Conservation (phyloP, 2,113 vertebrate species). For the Ameiurus melas region DNA sequence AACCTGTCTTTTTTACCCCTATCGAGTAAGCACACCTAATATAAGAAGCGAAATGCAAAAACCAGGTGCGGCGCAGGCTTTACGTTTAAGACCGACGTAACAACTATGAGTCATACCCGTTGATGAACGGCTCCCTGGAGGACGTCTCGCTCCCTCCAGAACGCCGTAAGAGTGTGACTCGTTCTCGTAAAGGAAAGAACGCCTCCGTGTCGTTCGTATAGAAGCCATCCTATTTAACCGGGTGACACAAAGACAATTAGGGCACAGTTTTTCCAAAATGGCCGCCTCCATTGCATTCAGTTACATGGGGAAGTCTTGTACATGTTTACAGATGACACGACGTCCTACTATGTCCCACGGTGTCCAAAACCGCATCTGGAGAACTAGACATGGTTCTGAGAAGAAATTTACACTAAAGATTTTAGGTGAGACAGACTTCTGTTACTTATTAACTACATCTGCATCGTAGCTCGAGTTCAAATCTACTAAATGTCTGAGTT, state of each 20-base stretch:
- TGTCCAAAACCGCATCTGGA: neutral
- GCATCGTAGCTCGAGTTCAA: neutral
- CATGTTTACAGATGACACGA: neutral
- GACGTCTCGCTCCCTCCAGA: too few relatives aligned
- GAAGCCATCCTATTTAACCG: neutral
- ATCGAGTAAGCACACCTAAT: neutral
- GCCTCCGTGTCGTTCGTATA: neutral
- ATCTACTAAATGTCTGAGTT: neutral
- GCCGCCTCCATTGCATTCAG: neutral
- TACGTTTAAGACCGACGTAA: neutral
- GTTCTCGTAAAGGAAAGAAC: neutral
- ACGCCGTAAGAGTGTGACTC: neutral
- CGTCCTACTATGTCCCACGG: neutral
- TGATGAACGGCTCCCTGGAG: neutral
- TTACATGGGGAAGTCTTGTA: neutral
- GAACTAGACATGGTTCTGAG: neutral
- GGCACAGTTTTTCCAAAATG: neutral
- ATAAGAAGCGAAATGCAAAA: neutral
- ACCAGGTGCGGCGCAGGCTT: neutral
- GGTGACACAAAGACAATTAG: too few relatives aligned
- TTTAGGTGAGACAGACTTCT: neutral
- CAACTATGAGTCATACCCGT: slow-evolving; percentile 16
- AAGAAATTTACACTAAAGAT: neutral
- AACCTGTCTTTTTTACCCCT: neutral
- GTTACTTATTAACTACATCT: neutral